Evolutionary conservation across 2,888 invertebrate species (phyloP), one percentile per base, ranked within the genome.

Genomic region (Euzophera pinguis): DNA sequence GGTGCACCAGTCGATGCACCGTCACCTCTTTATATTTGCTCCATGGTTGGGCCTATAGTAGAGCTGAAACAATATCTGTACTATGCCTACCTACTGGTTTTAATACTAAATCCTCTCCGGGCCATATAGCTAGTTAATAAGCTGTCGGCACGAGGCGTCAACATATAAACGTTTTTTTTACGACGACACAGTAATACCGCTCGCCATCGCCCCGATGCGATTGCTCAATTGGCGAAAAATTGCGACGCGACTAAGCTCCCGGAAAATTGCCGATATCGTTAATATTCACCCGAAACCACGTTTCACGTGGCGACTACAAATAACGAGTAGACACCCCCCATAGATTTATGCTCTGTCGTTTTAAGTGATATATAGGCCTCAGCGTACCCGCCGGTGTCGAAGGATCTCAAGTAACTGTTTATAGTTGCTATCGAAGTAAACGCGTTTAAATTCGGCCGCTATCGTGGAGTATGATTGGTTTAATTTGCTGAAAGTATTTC

Each of bases 191-290:
- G 63, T 69, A 73, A 72, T 71, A 64, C 67, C 68, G 65, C 70
- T 72, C 71, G 71, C 67, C 64, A 22, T 22, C 22, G 22, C 22
- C 22, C 71, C 76, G 84, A 84, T 83, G 72, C 85, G 80, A 85
- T 87, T 88, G 90, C 85, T 84, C 88, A 90, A 90, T 89, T 90
- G 89, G 83, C 89, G 90, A 81, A 84, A 90, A 89, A 90, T 90
- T 89, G 87, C 88, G 83, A 80, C 84, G 87, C 73, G 81, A 75
- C 78, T 88, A 88, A 89, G 81, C 88, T 87, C 75, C 80, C 80
- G 85, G 85, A 90, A 89, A 90, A 90, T 90, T 88, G 90, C 83
- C 86, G 88, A 88, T 89, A 89, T 88, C 85, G 87, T 89, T 90
- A 90, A 90, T 90, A 90, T 89, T 90, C 89, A 89, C 85, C 90